These are phyloP conservation scores for Trichogramma pretiosum DNA, from an alignment of 1,140 invertebrate species.

Conservation along the genomic window DNA sequence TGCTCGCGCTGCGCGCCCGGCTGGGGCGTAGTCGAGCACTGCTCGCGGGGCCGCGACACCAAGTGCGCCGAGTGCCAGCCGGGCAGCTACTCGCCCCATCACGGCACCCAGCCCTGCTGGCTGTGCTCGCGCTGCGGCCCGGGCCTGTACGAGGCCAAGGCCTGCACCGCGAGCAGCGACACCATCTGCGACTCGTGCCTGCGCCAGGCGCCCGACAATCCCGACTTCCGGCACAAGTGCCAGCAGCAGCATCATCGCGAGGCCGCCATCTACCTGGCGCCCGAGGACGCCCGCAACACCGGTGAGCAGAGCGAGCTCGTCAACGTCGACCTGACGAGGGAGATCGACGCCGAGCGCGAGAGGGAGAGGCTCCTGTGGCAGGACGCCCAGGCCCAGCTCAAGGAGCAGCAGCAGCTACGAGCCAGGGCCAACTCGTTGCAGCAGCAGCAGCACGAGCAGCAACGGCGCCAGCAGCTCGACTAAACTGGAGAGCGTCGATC, in stretches of 20 bases:
- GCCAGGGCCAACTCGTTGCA: conserved; percentile 4
- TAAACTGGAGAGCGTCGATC: no score
- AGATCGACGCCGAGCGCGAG: neutral
- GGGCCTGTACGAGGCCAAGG: conserved; percentile 45
- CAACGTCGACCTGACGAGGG: conserved; percentile 28
- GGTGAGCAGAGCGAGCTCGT: conserved; percentile 39
- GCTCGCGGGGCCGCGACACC: conserved; percentile 37
- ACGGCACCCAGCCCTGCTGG: conserved; percentile 42
- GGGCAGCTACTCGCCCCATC: conserved; percentile 44
- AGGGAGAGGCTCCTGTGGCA: conserved; percentile 29
- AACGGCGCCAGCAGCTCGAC: neutral
- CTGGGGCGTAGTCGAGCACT: conserved; percentile 41
- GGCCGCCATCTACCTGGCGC: conserved; percentile 35
- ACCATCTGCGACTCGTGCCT: conserved; percentile 48
- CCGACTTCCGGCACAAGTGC: conserved; percentile 36
- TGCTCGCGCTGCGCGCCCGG: conserved; percentile 42
- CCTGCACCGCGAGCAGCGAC: conserved; percentile 38
- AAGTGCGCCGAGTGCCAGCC: conserved; percentile 36
- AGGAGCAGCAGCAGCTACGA: no score
- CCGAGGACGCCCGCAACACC: conserved; percentile 38
- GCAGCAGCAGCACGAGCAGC: no score
- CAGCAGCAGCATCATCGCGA: conserved; percentile 9
- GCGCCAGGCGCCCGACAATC: conserved; percentile 32
- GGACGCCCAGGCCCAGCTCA: conserved; percentile 28
- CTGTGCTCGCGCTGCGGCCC: conserved; percentile 45